Evolutionary conservation across 2,113 vertebrate genomes (phyloP).

Genomic region (Channa argus): DNA sequence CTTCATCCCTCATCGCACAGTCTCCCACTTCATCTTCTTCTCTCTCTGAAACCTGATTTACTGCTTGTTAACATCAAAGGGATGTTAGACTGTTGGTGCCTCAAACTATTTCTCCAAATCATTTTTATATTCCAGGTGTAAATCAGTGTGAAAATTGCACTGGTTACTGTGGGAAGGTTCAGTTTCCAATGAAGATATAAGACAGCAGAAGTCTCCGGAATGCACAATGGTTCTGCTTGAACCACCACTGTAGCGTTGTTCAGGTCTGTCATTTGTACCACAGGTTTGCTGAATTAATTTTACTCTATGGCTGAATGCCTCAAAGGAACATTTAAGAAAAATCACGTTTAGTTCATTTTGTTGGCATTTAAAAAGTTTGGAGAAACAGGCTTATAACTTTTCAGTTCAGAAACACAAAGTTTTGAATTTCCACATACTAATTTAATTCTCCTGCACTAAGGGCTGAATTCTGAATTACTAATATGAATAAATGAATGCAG

Average conservation of each 20-base stretch:
- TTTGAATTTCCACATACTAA: not conserved
- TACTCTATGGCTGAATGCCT: not conserved
- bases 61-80: conserved; percentile 80
- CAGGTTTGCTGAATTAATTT: conserved; percentile 38
- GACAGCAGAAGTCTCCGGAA: conserved; percentile 37
- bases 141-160: conserved; percentile 69
- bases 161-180: conserved; percentile 23
- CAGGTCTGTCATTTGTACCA: conserved; percentile 26
- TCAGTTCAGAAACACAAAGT: not conserved
- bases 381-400: conserved; percentile 4
- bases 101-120: conserved; percentile 77
- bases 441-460: not conserved
- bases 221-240: conserved; percentile 37
- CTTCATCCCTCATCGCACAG: conserved; percentile 25
- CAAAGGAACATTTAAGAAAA: not conserved
- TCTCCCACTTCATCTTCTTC: conserved; percentile 70
- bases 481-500: no score
- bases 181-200: conserved; percentile 58
- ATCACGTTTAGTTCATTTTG: conserved; percentile 21
- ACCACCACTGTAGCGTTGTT: conserved; percentile 24
- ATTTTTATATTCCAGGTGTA: conserved; percentile 77
- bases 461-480: no score
- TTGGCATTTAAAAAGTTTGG: conserved; percentile 16
- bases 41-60: conserved; percentile 77
- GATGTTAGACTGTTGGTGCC: conserved; percentile 71